Base-by-base conservation (phyloP, 1,140 invertebrate genomes). In the Drosophila persimilis region DNA sequence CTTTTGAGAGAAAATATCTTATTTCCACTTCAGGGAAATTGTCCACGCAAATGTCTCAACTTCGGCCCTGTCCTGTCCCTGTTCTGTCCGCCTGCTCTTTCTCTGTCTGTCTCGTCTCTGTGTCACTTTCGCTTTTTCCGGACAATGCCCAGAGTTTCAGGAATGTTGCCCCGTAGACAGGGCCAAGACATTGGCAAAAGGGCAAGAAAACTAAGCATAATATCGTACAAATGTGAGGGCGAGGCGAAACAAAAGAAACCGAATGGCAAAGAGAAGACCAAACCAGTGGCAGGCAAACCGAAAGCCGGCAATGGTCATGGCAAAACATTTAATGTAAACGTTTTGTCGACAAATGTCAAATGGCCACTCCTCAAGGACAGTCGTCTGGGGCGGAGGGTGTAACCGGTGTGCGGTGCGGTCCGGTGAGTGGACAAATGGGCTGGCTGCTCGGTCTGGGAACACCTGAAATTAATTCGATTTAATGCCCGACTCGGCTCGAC, bases 261-360 rank as follows among this genome's bases (percentile, higher is more conserved):
- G 3, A 26, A 44, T 20, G 11, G 39, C 53, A 66, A 50, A 44
- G 45, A 50, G 48, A 59, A 44, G 69, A 73, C 24, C 24, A 44
- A 57, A 39, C 39, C 35, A 54, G 39, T 44, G 20, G 22, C 35
- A 65, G 26, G 31, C 56, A 59, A 56, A 55, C 43, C 61, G 24
- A 70, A 50, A 80, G 67, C 22, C 56, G 62, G 67, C 83, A 77
- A 76, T 57, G 75, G 81, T 81, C 80, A 75, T 74, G 78, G 71
- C 83, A 76, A 81, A 88, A 88, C 75, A 88, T 88, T 88, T 88
- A 88, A 88, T 88, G 83, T 88, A 88, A 88, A 88, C 83, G 83
- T 88, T 88, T 88, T 83, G 83, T 88, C 83, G 83, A 79, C 83
- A 88, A 88, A 88, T 88, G 83, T 88, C 81, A 85, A 86, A 85